These are phyloP conservation scores for Piprites chloris DNA, from an alignment of 2,113 vertebrate species.

Conservation along the genomic window DNA sequence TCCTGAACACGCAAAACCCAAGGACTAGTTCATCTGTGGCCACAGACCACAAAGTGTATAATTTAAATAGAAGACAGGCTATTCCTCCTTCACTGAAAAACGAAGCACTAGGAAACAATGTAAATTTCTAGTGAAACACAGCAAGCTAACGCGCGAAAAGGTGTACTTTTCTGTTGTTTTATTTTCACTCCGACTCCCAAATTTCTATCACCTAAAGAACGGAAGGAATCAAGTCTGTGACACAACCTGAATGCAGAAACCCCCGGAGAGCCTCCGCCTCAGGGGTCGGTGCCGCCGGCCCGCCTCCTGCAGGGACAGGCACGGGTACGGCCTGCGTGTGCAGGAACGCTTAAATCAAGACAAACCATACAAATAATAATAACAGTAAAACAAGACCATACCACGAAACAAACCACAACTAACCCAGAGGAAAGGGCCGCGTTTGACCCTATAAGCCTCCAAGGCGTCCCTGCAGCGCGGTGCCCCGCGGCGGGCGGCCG, in stretches of 20 bases:
- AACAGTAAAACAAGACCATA: neutral
- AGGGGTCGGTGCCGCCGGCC: neutral
- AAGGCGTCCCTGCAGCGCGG: neutral
- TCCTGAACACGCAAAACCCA: neutral
- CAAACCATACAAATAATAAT: neutral
- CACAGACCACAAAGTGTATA: neutral
- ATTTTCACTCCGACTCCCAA: neutral
- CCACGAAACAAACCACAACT: neutral
- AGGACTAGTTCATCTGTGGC: neutral
- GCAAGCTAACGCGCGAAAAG: neutral
- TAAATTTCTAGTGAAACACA: neutral
- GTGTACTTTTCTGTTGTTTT: neutral
- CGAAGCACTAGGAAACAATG: neutral
- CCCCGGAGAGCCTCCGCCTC: neutral
- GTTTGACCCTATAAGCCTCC: neutral
- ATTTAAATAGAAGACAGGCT: neutral
- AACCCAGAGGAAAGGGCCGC: neutral
- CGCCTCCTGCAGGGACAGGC: too few relatives aligned
- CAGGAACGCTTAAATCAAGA: neutral
- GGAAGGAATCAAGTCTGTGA: neutral
- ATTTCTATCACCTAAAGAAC: too few relatives aligned
- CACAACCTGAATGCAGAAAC: neutral
- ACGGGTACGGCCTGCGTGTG: neutral
- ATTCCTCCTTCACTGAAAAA: neutral
- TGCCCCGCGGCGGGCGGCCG: too few relatives aligned